phyloP scores from a whole-genome alignment of 2,113 vertebrate species.

The Sorex fumeus region DNA sequence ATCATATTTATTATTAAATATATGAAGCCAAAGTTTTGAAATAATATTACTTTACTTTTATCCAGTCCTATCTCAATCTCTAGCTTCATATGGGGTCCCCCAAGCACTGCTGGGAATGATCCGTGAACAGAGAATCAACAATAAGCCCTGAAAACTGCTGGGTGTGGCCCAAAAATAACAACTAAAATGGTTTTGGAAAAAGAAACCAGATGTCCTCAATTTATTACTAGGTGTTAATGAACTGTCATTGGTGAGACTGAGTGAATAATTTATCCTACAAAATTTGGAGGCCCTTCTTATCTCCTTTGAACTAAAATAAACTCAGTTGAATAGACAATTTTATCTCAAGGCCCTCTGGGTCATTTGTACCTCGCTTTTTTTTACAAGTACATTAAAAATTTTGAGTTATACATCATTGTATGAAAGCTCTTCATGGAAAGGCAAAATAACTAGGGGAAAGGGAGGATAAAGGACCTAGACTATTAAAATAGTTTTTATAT shows the following conservation, averaged over 20 bases:
- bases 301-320: conserved; percentile 53
- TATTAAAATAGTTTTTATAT: conserved; percentile 44
- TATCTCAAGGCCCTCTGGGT: not conserved
- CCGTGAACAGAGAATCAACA: too few relatives aligned
- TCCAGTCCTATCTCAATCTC: too few relatives aligned
- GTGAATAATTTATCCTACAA: conserved; percentile 21
- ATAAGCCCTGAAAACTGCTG: too few relatives aligned
- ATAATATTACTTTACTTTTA: too few relatives aligned
- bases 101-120: too few relatives aligned
- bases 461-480: not conserved
- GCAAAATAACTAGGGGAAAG: not conserved
- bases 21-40: conserved; percentile 45
- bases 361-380: not conserved
- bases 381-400: conserved; percentile 51
- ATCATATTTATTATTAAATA: conserved; percentile 69
- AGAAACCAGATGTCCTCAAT: conserved; percentile 35
- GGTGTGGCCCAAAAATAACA: too few relatives aligned
- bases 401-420: not conserved
- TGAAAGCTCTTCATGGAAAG: conserved; percentile 19
- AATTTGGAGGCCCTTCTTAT: conserved; percentile 21
- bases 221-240: conserved; percentile 46
- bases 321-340: not conserved
- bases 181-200: not conserved
- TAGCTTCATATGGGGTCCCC: too few relatives aligned
- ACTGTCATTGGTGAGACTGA: conserved; percentile 19